Conservation (phyloP, 2,888 invertebrate genomes). For the Archaeoteleia sp. region DNA sequence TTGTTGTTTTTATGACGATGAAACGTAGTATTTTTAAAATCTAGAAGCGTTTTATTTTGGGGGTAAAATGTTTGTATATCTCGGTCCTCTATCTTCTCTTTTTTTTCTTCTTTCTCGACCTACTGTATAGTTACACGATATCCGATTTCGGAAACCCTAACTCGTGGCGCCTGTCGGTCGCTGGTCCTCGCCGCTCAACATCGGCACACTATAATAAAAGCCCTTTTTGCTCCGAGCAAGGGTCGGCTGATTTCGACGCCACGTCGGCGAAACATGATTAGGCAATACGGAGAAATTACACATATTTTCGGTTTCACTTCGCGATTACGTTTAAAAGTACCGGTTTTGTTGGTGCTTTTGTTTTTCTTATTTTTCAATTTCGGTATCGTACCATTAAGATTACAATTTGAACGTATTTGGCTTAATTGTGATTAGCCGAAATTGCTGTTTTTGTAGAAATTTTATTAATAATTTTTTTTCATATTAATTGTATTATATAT, state of each 20-base stretch:
- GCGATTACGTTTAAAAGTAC: too few species aligned
- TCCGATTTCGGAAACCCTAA: conserved; percentile 2
- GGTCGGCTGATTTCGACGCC: not conserved
- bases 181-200: not conserved
- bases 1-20: too few species aligned
- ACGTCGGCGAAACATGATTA: conserved; percentile 9
- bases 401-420: too few species aligned
- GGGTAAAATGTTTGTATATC: not conserved
- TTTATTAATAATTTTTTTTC: too few species aligned
- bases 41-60: too few species aligned
- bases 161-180: conserved; percentile 12
- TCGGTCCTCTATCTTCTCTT: not conserved
- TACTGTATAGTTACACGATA: conserved; percentile 1
- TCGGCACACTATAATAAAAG: conserved; percentile 7
- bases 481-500: too few species aligned
- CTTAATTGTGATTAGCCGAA: too few species aligned
- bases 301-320: conserved; percentile 4
- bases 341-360: too few species aligned
- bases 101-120: not conserved
- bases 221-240: not conserved
- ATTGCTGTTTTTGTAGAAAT: too few species aligned
- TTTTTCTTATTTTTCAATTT: too few species aligned
- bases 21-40: too few species aligned
- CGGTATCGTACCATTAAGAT: too few species aligned
- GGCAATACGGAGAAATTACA: conserved; percentile 14